Base-by-base conservation (phyloP, 2,888 invertebrate species). In the Dryadula phaetusa region DNA sequence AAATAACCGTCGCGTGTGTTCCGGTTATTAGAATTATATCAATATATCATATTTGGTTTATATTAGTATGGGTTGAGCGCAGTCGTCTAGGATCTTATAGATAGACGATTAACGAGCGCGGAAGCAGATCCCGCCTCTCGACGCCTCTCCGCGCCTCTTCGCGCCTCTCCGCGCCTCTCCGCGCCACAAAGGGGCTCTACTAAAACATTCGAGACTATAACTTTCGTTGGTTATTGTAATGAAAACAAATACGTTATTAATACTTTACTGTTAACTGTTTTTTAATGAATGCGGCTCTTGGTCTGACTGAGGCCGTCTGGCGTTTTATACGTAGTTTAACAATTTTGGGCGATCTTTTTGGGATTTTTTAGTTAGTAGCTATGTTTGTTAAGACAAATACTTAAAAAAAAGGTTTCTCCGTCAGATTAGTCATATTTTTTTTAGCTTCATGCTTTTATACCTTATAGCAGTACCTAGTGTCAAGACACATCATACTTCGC, bases 11-110 rank as follows among this genome's bases (percentile, higher is more conserved):
- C 82, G 88, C 89, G 86, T 89, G 89, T 74, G 73, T 73, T 66
- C 65, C 42, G 69, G 76, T 77, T 80, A 82, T 88, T 83, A 84
- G 81, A 76, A 70, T 74, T 37, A 82, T 49, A 12, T 84, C 84
- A 87, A 90, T 88, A 86, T 85, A 81, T 79, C 74, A 77, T 58
- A 40, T 65, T 65, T 60, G 49, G 37, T 49, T 60, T 86, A 83
- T 85, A 88, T 90, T 86, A 84, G 81, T 25, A 20, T 7, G 37
- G 10, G 70, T 76, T 78, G 81, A 76, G 80, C 79, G 42, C 16
- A 18, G 53, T 54, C n/a, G 37, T 40, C 16, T 37, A 14, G 42
- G n/a, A 60, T 28, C 18, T 25, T 14, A 18, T 16, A 18, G 60
- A 40, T 40, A 56, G n/a, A 56, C 16, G 56, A 56, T 25, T 56